Base-by-base conservation (phyloP, 2,888 invertebrate genomes). In the Taphrorychus bicolor region DNA sequence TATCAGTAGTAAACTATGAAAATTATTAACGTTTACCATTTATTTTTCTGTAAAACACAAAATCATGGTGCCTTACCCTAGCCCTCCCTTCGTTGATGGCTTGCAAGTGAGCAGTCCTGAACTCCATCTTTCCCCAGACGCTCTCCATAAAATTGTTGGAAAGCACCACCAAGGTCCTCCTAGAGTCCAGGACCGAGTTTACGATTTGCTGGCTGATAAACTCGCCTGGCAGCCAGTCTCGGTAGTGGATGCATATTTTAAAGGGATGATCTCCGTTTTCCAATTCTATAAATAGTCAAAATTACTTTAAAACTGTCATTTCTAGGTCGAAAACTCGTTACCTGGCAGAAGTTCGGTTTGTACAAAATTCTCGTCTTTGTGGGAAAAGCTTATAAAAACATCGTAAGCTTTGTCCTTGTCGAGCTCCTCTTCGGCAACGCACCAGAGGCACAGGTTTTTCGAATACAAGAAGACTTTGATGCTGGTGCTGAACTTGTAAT, bases 301-400 rank as follows among this genome's bases (percentile, higher is more conserved):
- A 32, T 14, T 54, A 23, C 9, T 16, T 54, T 14, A 5, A 16
- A 24, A 3, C 14, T 9, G 52, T 32, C 32, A 3, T 3, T 32
- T 32, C 32, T 2, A 11, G 7, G 1, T 9, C 3, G 32, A n/a
- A n/a, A n/a, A n/a, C 9, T 51, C 5, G 5, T 56, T 62, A 61
- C 67, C 67, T 21, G 58, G 62, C 51, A 91, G 84, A 68, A 94
- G 79, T 71, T 87, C 83, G 18, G 88, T 85, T 0, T 87, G 83
- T 9, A 92, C 88, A 75, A 90, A 90, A 2, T 86, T 86, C 76
- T 90, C 89, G 79, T 94, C 94, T 77, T 87, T 86, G 78, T 92
- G 90, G 3, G 93, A 90, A 79, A 89, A 94, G 74, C 93, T 92
- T 70, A 94, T 85, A 80, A 94, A 94, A 0, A 91, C 93, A 79